Conservation (phyloP, 2,113 vertebrate genomes). For the Tragelaphus buxtoni region DNA sequence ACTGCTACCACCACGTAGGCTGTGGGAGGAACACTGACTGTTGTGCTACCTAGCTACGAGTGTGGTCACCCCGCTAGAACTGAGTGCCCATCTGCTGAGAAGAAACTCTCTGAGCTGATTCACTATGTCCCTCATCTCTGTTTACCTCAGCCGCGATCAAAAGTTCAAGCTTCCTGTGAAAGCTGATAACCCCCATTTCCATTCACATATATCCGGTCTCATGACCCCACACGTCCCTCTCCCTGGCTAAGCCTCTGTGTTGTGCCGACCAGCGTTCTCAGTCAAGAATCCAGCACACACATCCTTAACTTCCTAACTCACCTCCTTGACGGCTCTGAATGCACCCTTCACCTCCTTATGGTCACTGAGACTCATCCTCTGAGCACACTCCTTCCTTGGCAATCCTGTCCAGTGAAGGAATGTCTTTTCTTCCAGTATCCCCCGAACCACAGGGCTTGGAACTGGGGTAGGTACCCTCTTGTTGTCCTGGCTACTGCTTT, state of each 20-base stretch:
- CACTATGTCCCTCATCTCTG: neutral
- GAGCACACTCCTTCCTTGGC: neutral
- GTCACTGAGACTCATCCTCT: neutral
- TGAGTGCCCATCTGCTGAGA: neutral
- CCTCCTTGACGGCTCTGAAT: neutral
- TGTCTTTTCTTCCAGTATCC: neutral
- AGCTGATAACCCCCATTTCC: neutral
- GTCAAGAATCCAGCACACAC: neutral
- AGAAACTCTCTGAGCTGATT: neutral
- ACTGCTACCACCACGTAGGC: fast-evolving
- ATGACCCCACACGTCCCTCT: neutral
- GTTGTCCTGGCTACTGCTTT: no score
- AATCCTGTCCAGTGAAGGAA: no score
- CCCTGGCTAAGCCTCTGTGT: neutral
- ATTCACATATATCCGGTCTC: neutral
- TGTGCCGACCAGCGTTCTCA: no score
- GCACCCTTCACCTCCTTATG: neutral
- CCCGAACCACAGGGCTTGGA: no score
- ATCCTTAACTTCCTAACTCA: neutral
- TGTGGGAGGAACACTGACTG: fast-evolving
- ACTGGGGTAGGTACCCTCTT: no score
- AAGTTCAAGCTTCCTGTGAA: neutral
- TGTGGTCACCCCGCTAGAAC: neutral
- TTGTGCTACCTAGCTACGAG: neutral
- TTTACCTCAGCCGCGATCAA: neutral